These are phyloP conservation scores for Hyposmocoma kahamanoa DNA, from an alignment of 1,140 invertebrate species.

Conservation along the genomic window DNA sequence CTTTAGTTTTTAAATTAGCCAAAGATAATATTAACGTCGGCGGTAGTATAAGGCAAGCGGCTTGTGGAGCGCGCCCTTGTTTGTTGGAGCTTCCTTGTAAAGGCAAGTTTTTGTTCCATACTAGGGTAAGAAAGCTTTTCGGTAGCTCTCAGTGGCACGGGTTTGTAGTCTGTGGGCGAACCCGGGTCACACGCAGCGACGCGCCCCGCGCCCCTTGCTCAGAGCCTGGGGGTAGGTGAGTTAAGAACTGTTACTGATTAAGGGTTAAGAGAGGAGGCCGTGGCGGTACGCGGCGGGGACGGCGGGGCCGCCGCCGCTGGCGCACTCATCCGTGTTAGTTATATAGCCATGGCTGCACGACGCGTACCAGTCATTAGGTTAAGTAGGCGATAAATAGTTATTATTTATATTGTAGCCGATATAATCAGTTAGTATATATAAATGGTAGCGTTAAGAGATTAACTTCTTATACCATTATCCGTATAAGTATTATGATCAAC, in stretches of 20 bases:
- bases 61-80: too few species aligned
- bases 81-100: too few species aligned
- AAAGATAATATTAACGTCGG: too few species aligned
- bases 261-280: background rate
- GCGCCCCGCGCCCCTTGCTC: too few species aligned
- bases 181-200: too few species aligned
- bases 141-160: too few species aligned
- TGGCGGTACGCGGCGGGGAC: background rate
- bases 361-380: slow-evolving; percentile 62
- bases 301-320: too few species aligned
- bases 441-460: slow-evolving; percentile 61
- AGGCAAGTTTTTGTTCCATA: too few species aligned
- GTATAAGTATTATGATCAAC: slow-evolving; percentile 68
- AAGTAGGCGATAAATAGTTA: slow-evolving; percentile 49
- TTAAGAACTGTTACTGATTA: background rate
- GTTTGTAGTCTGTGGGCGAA: too few species aligned
- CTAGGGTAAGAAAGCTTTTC: too few species aligned
- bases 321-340: slow-evolving; percentile 47
- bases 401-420: slow-evolving; percentile 57
- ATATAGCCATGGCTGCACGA: slow-evolving; percentile 48
- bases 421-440: slow-evolving; percentile 38
- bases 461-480: slow-evolving; percentile 64
- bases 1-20: too few species aligned
- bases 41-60: too few species aligned
- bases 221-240: background rate